phyloP scores from a whole-genome alignment of 2,113 vertebrate genomes.

The Felis chaus region DNA sequence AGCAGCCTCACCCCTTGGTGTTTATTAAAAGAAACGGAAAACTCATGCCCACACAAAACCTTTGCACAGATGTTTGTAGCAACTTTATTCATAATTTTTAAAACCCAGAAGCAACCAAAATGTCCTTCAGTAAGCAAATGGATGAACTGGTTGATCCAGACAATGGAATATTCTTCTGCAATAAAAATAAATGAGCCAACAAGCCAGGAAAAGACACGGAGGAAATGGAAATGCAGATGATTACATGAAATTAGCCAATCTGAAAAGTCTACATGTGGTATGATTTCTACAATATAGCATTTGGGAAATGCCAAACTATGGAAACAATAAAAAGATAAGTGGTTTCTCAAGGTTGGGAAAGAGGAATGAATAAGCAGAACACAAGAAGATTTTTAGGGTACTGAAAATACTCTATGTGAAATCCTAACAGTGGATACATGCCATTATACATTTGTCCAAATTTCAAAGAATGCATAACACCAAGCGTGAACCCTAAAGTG shows the following conservation, averaged over 20 bases:
- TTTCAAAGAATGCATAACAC: neutral
- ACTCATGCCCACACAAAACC: neutral
- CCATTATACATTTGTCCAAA: neutral
- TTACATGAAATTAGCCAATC: neutral
- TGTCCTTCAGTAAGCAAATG: neutral
- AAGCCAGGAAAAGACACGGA: neutral
- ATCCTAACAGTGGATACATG: neutral
- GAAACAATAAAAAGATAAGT: neutral
- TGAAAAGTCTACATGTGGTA: neutral
- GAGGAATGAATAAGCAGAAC: neutral
- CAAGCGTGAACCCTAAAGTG: neutral
- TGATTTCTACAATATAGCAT: neutral
- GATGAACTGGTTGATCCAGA: neutral
- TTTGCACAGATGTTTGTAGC: neutral
- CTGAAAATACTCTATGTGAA: neutral
- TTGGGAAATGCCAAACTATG: neutral
- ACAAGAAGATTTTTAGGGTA: neutral
- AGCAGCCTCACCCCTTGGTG: neutral
- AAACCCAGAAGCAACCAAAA: neutral
- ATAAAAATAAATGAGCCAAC: neutral
- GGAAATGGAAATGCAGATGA: neutral
- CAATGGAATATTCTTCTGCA: neutral
- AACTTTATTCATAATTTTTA: neutral
- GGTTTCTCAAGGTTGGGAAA: neutral
- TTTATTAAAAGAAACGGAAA: neutral